These are phyloP conservation scores for Tringa solitaria DNA, from an alignment of 2,113 vertebrate genomes.

Conservation along the genomic window DNA sequence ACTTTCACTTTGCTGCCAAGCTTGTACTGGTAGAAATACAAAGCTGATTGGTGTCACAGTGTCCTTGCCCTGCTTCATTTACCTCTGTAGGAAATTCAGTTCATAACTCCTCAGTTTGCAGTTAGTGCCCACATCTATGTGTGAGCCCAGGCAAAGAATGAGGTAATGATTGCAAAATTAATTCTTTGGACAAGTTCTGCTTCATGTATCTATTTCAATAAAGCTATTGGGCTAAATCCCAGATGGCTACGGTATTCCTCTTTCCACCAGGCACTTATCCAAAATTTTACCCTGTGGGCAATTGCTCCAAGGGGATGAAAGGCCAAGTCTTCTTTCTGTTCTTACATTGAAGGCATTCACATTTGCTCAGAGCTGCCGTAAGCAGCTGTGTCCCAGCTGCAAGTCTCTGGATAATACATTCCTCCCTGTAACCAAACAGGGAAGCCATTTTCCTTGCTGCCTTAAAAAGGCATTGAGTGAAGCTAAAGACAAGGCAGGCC, in stretches of 20 bases:
- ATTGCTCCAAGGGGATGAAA: background rate
- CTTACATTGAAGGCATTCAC: background rate
- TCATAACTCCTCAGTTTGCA: background rate
- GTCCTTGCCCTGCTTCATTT: background rate
- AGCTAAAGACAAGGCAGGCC: background rate
- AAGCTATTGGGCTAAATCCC: background rate
- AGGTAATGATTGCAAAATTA: background rate
- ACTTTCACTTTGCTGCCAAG: background rate
- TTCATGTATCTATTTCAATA: background rate
- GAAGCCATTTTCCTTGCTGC: background rate
- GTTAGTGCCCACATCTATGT: background rate
- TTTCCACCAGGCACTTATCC: background rate
- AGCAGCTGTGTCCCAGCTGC: slow-evolving; percentile 8
- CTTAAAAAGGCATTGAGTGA: background rate
- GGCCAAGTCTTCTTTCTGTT: background rate
- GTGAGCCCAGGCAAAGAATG: background rate
- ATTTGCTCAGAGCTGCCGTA: background rate
- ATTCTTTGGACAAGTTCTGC: background rate
- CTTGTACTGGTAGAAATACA: background rate
- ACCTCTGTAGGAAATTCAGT: background rate
- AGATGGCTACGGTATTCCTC: background rate
- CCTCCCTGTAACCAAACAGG: background rate
- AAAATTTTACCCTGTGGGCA: background rate
- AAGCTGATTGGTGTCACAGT: background rate
- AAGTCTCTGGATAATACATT: background rate